Evolutionary conservation across 2,797 vertebrate genomes (phyloP).

Genomic region (Sphenodon punctatus): DNA sequence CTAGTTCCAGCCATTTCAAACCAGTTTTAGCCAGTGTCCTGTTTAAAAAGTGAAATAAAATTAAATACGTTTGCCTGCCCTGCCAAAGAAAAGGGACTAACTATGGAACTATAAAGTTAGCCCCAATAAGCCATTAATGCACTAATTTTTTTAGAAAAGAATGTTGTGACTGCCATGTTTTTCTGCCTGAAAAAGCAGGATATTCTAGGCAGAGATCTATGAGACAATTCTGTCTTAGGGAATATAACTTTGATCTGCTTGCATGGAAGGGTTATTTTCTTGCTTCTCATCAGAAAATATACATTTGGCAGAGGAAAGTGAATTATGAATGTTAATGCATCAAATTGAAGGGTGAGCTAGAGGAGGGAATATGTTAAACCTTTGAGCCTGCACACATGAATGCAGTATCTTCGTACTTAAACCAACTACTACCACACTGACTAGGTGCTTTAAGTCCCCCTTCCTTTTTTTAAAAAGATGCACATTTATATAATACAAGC

Average conservation of each 20-base stretch:
- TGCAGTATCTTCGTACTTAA: neutral
- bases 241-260: neutral
- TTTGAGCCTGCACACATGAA: neutral
- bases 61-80: too few relatives aligned
- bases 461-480: neutral
- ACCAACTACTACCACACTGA: neutral
- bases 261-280: neutral
- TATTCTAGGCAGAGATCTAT: neutral
- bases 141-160: neutral
- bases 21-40: too few relatives aligned
- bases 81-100: too few relatives aligned
- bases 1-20: too few relatives aligned
- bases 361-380: neutral
- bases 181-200: neutral
- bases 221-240: neutral
- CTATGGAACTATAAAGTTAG: too few relatives aligned
- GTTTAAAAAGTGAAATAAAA: too few relatives aligned
- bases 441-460: neutral
- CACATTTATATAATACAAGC: neutral
- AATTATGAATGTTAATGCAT: neutral
- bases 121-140: too few relatives aligned
- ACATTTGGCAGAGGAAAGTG: neutral
- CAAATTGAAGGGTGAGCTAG: neutral
- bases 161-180: neutral
- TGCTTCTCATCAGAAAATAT: too few relatives aligned